A percentile compares a stretch with the other conserved stretches of the same genome.
Evolutionary conservation across 1,140 invertebrate genomes (phyloP).

Genomic region (Bradysia coprophila): DNA sequence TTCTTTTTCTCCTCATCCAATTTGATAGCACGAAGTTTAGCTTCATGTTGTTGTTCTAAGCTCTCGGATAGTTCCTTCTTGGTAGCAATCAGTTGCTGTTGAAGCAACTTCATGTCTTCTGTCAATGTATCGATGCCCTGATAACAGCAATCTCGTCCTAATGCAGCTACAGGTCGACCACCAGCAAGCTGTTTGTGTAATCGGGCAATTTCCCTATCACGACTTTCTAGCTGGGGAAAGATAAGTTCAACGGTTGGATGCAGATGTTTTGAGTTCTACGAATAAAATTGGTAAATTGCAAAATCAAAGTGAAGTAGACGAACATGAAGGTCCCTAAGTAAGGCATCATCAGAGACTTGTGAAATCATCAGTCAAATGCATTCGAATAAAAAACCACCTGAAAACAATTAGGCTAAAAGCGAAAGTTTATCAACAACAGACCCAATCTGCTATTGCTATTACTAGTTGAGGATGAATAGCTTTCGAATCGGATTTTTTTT

Average conservation of each 20-base stretch:
- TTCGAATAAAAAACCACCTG: too few relatives aligned
- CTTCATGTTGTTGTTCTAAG: slow-evolving; percentile 41
- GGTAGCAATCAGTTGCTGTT: slow-evolving; percentile 30
- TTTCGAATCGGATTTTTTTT: too few relatives aligned
- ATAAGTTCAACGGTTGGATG: too few relatives aligned
- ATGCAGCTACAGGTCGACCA: slow-evolving; percentile 28
- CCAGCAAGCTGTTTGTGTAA: slow-evolving; percentile 33
- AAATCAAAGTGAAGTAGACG: not conserved
- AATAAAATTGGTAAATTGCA: not conserved
- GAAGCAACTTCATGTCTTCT: slow-evolving; percentile 29
- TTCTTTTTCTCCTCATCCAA: slow-evolving; percentile 37
- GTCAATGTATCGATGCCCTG: slow-evolving; percentile 23
- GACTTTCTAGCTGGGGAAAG: slow-evolving; percentile 10
- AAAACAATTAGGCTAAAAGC: too few relatives aligned
- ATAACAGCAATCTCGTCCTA: slow-evolving; percentile 34
- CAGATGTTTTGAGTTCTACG: too few relatives aligned
- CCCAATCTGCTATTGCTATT: too few relatives aligned
- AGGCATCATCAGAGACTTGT: too few relatives aligned
- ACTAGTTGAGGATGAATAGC: too few relatives aligned
- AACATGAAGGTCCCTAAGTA: too few relatives aligned
- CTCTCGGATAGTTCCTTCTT: slow-evolving; percentile 34
- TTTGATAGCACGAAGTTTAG: slow-evolving; percentile 37
- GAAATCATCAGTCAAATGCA: too few relatives aligned
- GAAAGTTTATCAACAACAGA: too few relatives aligned
- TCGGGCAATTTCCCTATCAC: slow-evolving; percentile 37